Base-by-base conservation (phyloP, 1,140 invertebrate species). In the Dysdera silvatica region DNA sequence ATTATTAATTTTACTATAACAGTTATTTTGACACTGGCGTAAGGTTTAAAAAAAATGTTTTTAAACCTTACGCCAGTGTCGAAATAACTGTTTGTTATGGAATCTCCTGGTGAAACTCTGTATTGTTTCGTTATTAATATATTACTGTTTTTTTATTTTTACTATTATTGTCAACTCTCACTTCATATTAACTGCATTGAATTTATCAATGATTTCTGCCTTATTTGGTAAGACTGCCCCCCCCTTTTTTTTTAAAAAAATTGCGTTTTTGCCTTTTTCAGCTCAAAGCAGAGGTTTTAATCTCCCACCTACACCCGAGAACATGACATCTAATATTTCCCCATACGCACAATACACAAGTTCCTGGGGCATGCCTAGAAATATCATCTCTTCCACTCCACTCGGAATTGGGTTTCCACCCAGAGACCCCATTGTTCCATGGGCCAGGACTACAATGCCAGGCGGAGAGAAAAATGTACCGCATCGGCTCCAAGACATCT, bases 241-340 rank as follows among this genome's bases (percentile, higher is more conserved):
- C n/a, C n/a, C n/a, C n/a, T n/a, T 37, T 37, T n/a, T 37, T 12
- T 37, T 1, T 14, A n/a, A 37, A 37, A 12, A 37, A 37, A n/a
- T n/a, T n/a, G n/a, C 12, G 35, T n/a, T 52, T 54, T 55, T 48
- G 31, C 7, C 24, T n/a, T 40, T 28, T 45, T 14, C 37, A 64
- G 61, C 37, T 51, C 54, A 49, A 32, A 43, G 47, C 7, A 54
- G 60, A n/a, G 63, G 62, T 35, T 65, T 60, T 41, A 66, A 61
- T 31, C 49, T 61, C 20, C 43, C 52, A 43, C 40, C 52, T 24
- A 43, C 51, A 18, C 32, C 54, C 5, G 41, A 33, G 7, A 54
- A 33, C 35, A 35, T 65, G n/a, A 48, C 20, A 16, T 35, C 26
- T 24, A 59, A 63, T 8, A 61, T 62, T 20, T 26, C 64, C 29